Evolutionary conservation across 2,797 vertebrate species (phyloP).

Genomic region (Telmatherina bonti): DNA sequence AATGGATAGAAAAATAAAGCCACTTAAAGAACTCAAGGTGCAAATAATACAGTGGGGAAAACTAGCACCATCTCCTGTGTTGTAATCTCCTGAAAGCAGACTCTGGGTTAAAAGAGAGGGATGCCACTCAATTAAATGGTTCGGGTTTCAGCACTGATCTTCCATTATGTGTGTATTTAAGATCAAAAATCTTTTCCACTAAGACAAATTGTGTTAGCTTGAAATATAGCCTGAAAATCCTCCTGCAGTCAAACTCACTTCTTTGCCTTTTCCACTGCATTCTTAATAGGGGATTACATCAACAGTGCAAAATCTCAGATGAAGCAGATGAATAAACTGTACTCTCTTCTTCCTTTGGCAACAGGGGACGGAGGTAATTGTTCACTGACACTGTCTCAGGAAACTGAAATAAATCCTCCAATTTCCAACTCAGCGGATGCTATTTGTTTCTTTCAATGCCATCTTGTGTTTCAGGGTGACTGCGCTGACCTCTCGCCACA

Average conservation of each 20-base stretch:
- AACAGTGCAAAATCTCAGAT: conserved; percentile 15
- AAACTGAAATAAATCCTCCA: conserved; percentile 55
- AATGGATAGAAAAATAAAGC: conserved; percentile 76
- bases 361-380: conserved; percentile 23
- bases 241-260: conserved; percentile 3
- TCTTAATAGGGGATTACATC: conserved; percentile 19
- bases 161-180: neutral
- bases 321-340: conserved; percentile 37
- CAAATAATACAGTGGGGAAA: conserved; percentile 58
- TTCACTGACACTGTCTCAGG: conserved; percentile 36
- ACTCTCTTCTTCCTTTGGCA: neutral
- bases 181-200: neutral
- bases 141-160: conserved; percentile 14
- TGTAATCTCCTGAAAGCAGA: conserved; percentile 58
- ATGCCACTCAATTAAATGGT: conserved; percentile 45
- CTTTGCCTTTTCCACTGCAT: conserved; percentile 3
- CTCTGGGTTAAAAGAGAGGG: conserved; percentile 31
- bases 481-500: conserved; percentile 47
- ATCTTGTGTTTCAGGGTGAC: conserved; percentile 62
- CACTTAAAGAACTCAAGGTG: conserved; percentile 67
- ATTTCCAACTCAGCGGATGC: conserved; percentile 55
- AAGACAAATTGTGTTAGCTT: neutral
- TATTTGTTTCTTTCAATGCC: conserved; percentile 55
- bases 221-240: conserved; percentile 12
- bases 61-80: conserved; percentile 41